These are phyloP conservation scores for Ips nitidus DNA, from an alignment of 1,140 invertebrate genomes.

Conservation along the genomic window DNA sequence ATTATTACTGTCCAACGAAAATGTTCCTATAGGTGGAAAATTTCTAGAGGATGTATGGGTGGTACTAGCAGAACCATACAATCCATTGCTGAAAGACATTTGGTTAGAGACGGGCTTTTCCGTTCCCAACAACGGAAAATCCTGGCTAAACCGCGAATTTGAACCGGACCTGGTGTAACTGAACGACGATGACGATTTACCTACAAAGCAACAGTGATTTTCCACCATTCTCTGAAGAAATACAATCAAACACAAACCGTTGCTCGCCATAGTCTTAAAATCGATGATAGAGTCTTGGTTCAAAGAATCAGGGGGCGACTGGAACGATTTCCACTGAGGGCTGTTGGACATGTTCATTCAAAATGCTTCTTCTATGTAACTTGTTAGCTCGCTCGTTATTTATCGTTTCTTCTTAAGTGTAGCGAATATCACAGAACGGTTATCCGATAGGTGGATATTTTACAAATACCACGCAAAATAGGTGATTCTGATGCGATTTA, in stretches of 20 bases:
- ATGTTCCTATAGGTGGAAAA: slow-evolving; percentile 57
- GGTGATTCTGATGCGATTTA: slow-evolving; percentile 9
- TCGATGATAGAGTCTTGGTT: slow-evolving; percentile 74
- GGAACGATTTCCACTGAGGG: slow-evolving; percentile 91
- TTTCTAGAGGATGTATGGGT: slow-evolving; percentile 56
- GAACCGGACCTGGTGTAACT: slow-evolving; percentile 50
- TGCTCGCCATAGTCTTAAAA: slow-evolving; percentile 65
- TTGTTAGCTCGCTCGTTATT: slow-evolving; percentile 37
- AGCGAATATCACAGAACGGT: slow-evolving; percentile 58
- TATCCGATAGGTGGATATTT: slow-evolving; percentile 42
- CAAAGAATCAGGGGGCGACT: slow-evolving; percentile 76
- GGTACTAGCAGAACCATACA: slow-evolving; percentile 49
- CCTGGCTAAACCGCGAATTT: slow-evolving; percentile 49
- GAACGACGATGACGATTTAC: slow-evolving; percentile 54
- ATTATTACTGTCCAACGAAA: slow-evolving; percentile 54
- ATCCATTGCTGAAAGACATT: slow-evolving; percentile 43
- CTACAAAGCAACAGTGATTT: slow-evolving; percentile 29
- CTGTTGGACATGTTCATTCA: slow-evolving; percentile 70
- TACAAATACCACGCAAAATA: slow-evolving; percentile 49
- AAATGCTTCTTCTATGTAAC: slow-evolving; percentile 31
- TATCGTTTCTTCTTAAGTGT: slow-evolving; percentile 52
- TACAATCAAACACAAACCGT: slow-evolving; percentile 49
- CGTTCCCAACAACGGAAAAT: slow-evolving; percentile 48
- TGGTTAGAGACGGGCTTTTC: slow-evolving; percentile 42
- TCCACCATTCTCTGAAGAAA: neutral